Conservation (phyloP, 2,113 vertebrate species). For the Edolisoma coerulescens region DNA sequence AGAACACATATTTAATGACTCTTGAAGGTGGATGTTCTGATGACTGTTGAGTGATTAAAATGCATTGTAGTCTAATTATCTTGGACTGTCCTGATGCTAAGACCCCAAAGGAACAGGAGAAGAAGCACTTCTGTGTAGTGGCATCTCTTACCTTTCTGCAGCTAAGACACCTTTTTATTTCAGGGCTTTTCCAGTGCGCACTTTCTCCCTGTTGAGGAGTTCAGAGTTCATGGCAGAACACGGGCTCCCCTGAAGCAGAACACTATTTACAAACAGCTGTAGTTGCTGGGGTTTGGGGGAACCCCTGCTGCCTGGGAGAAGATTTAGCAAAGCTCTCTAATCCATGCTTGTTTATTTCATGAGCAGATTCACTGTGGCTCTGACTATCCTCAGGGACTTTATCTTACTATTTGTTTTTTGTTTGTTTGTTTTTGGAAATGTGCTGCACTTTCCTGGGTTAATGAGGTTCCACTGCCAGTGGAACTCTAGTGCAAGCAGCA, state of each 20-base stretch:
- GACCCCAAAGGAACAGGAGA: neutral
- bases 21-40: neutral
- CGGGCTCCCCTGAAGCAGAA: neutral
- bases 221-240: neutral
- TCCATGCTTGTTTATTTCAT: neutral
- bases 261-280: neutral
- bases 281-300: neutral
- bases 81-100: neutral
- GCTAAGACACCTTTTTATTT: neutral
- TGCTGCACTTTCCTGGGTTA: neutral
- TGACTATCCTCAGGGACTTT: neutral
- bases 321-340: neutral
- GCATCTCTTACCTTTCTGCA: neutral
- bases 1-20: neutral
- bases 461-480: neutral
- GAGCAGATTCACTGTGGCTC: neutral
- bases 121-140: neutral
- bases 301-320: neutral
- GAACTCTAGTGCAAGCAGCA: neutral
- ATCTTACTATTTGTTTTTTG: neutral
- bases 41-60: neutral
- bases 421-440: neutral
- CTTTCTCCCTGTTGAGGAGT: neutral
- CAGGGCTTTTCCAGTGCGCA: neutral
- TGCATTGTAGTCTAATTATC: neutral